A percentile compares a stretch with the other conserved stretches of the same genome.
Evolutionary conservation across 1,140 invertebrate species (phyloP).

Genomic region (Asbolus verrucosus): DNA sequence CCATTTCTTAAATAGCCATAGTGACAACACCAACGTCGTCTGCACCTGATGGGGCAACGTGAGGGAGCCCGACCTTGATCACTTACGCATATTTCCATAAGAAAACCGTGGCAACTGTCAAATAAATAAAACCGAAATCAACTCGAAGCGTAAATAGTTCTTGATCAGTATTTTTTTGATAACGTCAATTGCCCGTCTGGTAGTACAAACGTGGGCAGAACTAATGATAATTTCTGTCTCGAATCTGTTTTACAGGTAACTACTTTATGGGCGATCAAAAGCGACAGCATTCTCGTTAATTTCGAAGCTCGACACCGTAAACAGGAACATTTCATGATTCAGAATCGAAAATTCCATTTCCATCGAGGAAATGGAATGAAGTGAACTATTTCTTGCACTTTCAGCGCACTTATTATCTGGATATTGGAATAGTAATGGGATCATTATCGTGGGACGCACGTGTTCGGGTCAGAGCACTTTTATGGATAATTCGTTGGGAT

Average conservation of each 20-base stretch:
- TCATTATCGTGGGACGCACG: too few relatives aligned
- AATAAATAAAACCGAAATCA: constrained; percentile 29
- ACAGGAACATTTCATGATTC: not conserved
- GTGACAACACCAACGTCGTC: too few relatives aligned
- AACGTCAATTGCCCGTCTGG: not conserved
- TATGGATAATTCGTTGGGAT: too few relatives aligned
- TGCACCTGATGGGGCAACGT: not conserved
- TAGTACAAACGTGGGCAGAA: constrained; percentile 13
- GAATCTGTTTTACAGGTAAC: not conserved
- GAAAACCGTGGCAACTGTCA: not conserved
- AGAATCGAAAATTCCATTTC: not conserved
- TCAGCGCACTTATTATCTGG: too few relatives aligned
- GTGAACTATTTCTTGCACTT: not conserved
- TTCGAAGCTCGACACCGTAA: not conserved
- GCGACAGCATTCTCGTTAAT: not conserved
- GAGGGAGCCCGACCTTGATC: constrained; percentile 14
- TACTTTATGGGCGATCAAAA: constrained; percentile 3
- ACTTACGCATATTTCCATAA: constrained; percentile 10
- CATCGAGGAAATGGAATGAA: not conserved
- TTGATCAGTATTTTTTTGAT: constrained; percentile 24
- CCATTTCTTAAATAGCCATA: too few relatives aligned
- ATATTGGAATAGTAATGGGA: too few relatives aligned
- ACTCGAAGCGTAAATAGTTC: constrained; percentile 21
- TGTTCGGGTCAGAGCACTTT: too few relatives aligned
- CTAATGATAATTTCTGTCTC: constrained; percentile 2